These are phyloP conservation scores for Magallana gigas DNA, from an alignment of 1,140 invertebrate genomes.

Conservation along the genomic window DNA sequence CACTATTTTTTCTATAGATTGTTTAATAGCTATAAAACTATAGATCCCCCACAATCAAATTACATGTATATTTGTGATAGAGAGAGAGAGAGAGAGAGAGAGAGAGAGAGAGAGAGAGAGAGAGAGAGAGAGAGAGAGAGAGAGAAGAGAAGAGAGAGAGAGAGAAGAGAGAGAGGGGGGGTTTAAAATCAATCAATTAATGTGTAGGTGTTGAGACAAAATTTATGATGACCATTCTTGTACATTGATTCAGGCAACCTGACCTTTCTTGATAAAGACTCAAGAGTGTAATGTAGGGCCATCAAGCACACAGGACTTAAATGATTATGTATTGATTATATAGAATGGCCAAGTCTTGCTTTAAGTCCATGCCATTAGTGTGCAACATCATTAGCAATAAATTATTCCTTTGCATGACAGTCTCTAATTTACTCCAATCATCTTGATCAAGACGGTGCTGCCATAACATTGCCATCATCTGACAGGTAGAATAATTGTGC, in stretches of 20 bases:
- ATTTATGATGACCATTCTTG: not conserved
- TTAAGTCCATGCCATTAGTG: not conserved
- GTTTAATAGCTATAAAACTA: too few relatives aligned
- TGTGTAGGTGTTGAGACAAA: not conserved
- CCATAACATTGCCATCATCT: not conserved
- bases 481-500: not conserved
- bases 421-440: slow-evolving; percentile 7
- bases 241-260: slow-evolving; percentile 5
- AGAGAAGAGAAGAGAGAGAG: too few relatives aligned
- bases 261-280: slow-evolving; percentile 15
- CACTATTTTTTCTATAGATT: too few relatives aligned
- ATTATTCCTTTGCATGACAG: slow-evolving; percentile 19
- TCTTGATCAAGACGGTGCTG: not conserved
- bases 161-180: too few relatives aligned
- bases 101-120: too few relatives aligned
- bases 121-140: too few relatives aligned
- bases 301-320: not conserved
- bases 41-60: too few relatives aligned
- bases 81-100: too few relatives aligned
- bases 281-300: not conserved
- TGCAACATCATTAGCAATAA: slow-evolving; percentile 31
- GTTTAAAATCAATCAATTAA: too few relatives aligned
- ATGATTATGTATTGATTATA: not conserved
- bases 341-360: not conserved
- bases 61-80: too few relatives aligned